Percentiles rank a stretch among this genome's conserved stretches.
Conservation (phyloP, 2,113 vertebrate species). For the Dicrurus megarhynchus region DNA sequence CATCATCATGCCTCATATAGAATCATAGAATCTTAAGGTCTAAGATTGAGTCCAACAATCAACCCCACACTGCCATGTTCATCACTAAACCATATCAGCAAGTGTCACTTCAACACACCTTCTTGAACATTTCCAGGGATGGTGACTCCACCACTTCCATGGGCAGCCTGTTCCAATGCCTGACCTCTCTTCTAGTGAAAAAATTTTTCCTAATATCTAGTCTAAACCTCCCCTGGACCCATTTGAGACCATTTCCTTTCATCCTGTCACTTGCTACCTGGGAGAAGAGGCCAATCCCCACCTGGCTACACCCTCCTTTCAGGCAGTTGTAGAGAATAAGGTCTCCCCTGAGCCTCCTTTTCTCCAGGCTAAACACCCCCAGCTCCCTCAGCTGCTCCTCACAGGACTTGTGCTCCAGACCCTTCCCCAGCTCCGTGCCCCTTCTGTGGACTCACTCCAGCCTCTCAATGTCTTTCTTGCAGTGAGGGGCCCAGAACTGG, state of each 20-base stretch:
- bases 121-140: background rate
- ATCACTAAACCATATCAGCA: background rate
- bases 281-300: accelerated
- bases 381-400: background rate
- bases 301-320: background rate
- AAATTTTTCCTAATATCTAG: background rate
- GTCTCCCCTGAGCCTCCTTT: background rate
- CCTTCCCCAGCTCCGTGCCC: accelerated
- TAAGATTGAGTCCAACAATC: background rate
- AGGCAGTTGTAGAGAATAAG: background rate
- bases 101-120: background rate
- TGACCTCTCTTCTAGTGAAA: background rate
- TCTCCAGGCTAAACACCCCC: background rate
- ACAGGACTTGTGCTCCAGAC: background rate
- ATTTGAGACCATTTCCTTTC: background rate
- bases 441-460: background rate
- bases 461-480: background rate
- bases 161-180: background rate
- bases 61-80: background rate
- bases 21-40: background rate
- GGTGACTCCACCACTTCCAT: background rate
- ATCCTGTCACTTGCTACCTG: background rate
- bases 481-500: background rate
- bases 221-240: background rate
- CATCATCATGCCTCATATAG: background rate